Base-by-base conservation (phyloP, 2,888 invertebrate genomes). In the Apamea monoglypha region DNA sequence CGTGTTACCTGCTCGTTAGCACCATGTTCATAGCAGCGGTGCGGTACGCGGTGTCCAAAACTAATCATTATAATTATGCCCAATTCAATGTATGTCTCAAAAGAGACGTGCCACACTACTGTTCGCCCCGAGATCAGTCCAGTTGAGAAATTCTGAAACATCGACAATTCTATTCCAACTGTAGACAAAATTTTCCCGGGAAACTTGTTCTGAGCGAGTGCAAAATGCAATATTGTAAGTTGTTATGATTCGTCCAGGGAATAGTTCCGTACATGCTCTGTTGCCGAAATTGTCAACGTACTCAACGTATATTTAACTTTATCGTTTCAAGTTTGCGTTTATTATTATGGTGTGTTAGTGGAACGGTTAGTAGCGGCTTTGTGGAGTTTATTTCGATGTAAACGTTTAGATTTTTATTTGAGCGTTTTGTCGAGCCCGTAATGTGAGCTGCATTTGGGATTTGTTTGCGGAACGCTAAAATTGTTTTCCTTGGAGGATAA, bases 221-320 rank as follows among this genome's bases (percentile, higher is more conserved):
- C 90, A 87, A 87, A 89, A 89, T 89, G 90, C 89, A 90, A 89
- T 89, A 89, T 81, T 89, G 89, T 89, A 90, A 89, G 90, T 90
- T 90, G 89, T 90, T 85, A 89, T 90, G 86, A 89, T 90, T 89
- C 83, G 89, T 89, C 86, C 84, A 66, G 89, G 90, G 90, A 84
- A 86, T 89, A 87, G 86, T 82, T 77, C 68, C n/a, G 82, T 63
- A 77, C 75, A 82, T 74, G 77, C 77, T 80, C 82, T 66, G 81
- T 29, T 76, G 78, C 82, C 90, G 85, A 86, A 89, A 89, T 84
- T 87, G 88, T 90, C 90, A 80, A 74, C 85, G 67, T 67, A 78
- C 79, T 90, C 83, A 72, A 73, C 83, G 83, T 83, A 84, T 89
- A 86, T 87, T 84, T 83, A 89, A 89, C 83, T 89, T 87, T 89